Evolutionary conservation across 2,888 invertebrate genomes (phyloP), one percentile per base, ranked within the genome.

Genomic region (Scaptomyza parva): DNA sequence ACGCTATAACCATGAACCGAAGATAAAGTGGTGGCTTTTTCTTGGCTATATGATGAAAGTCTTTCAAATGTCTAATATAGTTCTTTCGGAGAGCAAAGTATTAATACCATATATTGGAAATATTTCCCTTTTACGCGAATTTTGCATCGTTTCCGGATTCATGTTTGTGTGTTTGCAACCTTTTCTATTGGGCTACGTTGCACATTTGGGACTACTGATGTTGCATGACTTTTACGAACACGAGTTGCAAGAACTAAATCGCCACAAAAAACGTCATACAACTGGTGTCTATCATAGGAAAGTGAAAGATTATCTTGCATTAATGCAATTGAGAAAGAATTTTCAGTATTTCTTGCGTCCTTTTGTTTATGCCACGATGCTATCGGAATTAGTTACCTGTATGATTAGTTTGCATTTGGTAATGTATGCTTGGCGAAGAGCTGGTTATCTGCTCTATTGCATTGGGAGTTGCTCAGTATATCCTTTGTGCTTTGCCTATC

Each of bases 301-400:
- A 0, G 5, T 82, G 7, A 17, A 28, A 2, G 44, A 76, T 26
- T 77, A 78, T 37, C 11, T 47, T 5, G 2, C 35, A 0, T 33
- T 86, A 2, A 76, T 81, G 2, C 45, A 22, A n/a, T 37, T 80
- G 11, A 33, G 63, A 0, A 44, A 60, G 8, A 22, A 48, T 0
- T 79, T 76, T 6, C 80, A 78, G n/a, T 3, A 41, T 1, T 11
- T 76, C 0, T 3, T 73, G 2, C 65, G 86, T 8, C 73, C 86
- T 5, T 66, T 80, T 35, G 53, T 66, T 3, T 64, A 59, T 50
- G 28, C 51, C 1, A 11, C 11, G 0, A 1, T 75, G 1, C 2
- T 58, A 5, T 12, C 18, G 17, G 17, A 51, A n/a, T 28, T 72
- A 0, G 33, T 17, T 0, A 0, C 2, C 0, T 57, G 52, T 12